A percentile compares a stretch with the other conserved stretches of the same genome.
These are phyloP conservation scores for Meandrusa payeni DNA, from an alignment of 2,888 invertebrate genomes.

Conservation along the genomic window DNA sequence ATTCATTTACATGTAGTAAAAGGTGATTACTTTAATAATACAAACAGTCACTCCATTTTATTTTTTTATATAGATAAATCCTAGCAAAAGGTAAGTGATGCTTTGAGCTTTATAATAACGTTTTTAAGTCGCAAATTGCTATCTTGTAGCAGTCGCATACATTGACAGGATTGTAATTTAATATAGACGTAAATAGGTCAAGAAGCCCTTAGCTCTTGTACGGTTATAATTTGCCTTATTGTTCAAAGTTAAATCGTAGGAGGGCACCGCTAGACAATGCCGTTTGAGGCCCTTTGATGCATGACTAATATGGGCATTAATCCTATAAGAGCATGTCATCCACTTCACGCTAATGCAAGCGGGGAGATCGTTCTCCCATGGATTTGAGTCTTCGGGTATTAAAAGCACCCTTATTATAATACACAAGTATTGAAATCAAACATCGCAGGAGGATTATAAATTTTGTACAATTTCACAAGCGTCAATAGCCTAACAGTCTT, in stretches of 20 bases:
- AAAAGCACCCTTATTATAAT: no score
- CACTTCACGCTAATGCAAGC: conserved; percentile 65
- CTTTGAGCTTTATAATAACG: conserved; percentile 19
- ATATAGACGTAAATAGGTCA: conserved; percentile 66
- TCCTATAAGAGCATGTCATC: conserved; percentile 70
- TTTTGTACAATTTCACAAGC: no score
- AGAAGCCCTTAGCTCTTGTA: conserved; percentile 62
- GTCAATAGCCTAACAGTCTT: no score
- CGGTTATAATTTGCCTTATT: conserved; percentile 70
- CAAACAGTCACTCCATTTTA: no score
- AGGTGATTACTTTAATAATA: no score
- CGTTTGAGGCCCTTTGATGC: conserved; percentile 69
- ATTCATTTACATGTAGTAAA: no score
- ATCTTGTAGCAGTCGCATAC: conserved; percentile 5
- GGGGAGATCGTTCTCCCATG: conserved; percentile 49
- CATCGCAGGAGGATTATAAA: no score
- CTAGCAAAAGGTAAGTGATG: not conserved
- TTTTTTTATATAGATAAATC: not conserved
- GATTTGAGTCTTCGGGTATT: no score
- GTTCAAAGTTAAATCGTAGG: conserved; percentile 59
- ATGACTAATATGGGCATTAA: conserved; percentile 73
- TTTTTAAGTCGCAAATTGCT: conserved; percentile 8
- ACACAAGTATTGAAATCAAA: no score
- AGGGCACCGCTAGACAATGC: conserved; percentile 55
- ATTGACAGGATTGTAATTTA: conserved; percentile 40